Evolutionary conservation across 1,140 invertebrate species (phyloP), one percentile per base, ranked within the genome.

Genomic region (Samia ricini): DNA sequence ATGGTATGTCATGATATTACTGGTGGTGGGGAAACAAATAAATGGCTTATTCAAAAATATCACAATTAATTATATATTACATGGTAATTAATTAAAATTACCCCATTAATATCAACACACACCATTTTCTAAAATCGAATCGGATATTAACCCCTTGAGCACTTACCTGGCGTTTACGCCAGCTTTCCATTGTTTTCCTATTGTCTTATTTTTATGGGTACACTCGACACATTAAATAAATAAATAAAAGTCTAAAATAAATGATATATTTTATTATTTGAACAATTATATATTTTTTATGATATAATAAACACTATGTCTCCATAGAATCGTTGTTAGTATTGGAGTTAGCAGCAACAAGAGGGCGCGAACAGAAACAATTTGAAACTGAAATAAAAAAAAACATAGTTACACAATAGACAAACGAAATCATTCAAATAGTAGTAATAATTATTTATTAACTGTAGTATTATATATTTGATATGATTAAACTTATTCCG

Each of bases 381-480:
- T 81, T 79, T 50, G 61, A 68, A 42, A 87, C 87, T 89, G 81
- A 42, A 86, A 84, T n/a, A 72, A 64, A 67, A 65, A 60, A 50
- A 68, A 29, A 60, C 8, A 59, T 24, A 56, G 36, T 49, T 33
- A 24, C 56, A 29, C 6, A 29, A 29, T 29, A 0, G 1, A 29
- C 26, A n/a, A n/a, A 29, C 26, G 10, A 29, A 2, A 29, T 29
- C 10, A 1, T 0, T 29, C 26, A 29, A 29, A 29, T 2, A 2
- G 10, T 29, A 5, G 1, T 29, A 8, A n/a, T n/a, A n/a, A n/a
- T n/a, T n/a, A n/a, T n/a, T n/a, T n/a, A n/a, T n/a, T n/a, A n/a
- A n/a, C n/a, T n/a, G n/a, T n/a, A n/a, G n/a, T n/a, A n/a, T n/a
- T n/a, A n/a, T n/a, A n/a, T n/a, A n/a, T n/a, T n/a, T n/a, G n/a